Evolutionary conservation across 2,797 vertebrate genomes (phyloP).

Genomic region (Petrocephalus schoutedeni): DNA sequence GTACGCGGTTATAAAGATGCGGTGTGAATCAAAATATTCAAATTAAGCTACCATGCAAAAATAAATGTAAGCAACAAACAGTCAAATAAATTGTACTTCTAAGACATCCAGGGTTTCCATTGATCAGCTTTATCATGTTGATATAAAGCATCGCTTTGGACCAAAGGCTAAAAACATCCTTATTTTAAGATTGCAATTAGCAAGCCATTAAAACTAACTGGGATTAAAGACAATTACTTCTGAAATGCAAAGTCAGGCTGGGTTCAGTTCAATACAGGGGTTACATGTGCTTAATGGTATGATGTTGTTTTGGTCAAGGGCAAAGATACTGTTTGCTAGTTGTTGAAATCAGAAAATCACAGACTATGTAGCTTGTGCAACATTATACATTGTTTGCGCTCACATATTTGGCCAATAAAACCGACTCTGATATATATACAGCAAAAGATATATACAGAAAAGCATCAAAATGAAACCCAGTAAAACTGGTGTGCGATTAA

Average conservation of each 20-base stretch:
- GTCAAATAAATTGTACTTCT: neutral
- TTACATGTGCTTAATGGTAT: neutral
- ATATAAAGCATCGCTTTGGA: slow-evolving; percentile 4
- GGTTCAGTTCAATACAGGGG: slow-evolving; percentile 71
- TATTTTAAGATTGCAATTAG: slow-evolving; percentile 77
- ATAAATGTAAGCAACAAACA: neutral
- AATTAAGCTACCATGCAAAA: neutral
- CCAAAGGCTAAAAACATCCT: slow-evolving; percentile 54
- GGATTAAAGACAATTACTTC: slow-evolving; percentile 74
- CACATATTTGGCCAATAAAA: too few relatives aligned
- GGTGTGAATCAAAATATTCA: neutral
- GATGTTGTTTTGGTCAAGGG: neutral
- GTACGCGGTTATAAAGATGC: neutral
- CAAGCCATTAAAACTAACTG: slow-evolving; percentile 70
- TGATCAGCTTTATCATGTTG: neutral
- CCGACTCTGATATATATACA: neutral
- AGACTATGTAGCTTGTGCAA: neutral
- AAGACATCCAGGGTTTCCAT: neutral
- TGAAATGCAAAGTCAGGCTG: slow-evolving; percentile 74
- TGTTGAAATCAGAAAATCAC: neutral
- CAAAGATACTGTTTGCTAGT: neutral
- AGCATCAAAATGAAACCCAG: neutral
- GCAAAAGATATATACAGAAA: neutral
- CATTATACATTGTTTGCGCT: neutral
- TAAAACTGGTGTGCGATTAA: slow-evolving; percentile 51